These are phyloP conservation scores for Anneissia japonica DNA, from an alignment of 35 echinoderm and acorn worm genomes.

Conservation along the genomic window DNA sequence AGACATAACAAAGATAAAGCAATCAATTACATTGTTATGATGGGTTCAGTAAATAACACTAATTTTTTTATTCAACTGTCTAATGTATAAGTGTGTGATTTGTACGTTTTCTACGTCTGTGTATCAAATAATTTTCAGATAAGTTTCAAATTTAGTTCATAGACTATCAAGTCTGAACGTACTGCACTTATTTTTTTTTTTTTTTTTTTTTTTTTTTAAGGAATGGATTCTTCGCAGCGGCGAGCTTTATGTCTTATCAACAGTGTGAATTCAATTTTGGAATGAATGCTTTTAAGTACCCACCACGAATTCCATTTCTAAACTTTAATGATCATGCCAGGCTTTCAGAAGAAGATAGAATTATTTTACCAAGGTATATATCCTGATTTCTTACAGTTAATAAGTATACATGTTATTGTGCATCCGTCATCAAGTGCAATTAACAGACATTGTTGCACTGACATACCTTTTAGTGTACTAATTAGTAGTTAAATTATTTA, in stretches of 20 bases:
- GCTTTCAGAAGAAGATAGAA: slow-evolving; percentile 63
- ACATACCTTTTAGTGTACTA: neutral
- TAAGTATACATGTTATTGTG: neutral
- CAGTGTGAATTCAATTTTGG: slow-evolving; percentile 97
- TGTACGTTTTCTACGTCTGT: too few species aligned
- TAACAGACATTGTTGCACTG: neutral
- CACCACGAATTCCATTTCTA: slow-evolving; percentile 61
- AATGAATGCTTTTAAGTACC: slow-evolving; percentile 78
- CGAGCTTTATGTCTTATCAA: slow-evolving; percentile 91
- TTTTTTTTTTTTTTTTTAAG: slow-evolving; percentile 33
- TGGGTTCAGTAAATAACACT: too few species aligned
- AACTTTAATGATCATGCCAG: slow-evolving; percentile 87
- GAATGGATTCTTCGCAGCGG: slow-evolving; percentile 90
- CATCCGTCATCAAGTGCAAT: neutral
- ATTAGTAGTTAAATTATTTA: neutral
- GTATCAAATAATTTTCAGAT: too few species aligned
- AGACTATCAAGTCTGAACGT: too few species aligned
- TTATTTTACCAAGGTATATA: slow-evolving; percentile 80
- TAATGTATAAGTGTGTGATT: too few species aligned
- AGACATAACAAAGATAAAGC: too few species aligned
- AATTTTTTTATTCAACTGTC: too few species aligned
- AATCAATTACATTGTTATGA: too few species aligned
- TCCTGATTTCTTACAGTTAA: neutral
- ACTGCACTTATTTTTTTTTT: too few species aligned
- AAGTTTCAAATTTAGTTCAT: too few species aligned